A percentile compares a stretch with the other conserved stretches of the same genome.
Evolutionary conservation across 2,888 invertebrate genomes (phyloP).

Genomic region (Hipparchia sbordonii): DNA sequence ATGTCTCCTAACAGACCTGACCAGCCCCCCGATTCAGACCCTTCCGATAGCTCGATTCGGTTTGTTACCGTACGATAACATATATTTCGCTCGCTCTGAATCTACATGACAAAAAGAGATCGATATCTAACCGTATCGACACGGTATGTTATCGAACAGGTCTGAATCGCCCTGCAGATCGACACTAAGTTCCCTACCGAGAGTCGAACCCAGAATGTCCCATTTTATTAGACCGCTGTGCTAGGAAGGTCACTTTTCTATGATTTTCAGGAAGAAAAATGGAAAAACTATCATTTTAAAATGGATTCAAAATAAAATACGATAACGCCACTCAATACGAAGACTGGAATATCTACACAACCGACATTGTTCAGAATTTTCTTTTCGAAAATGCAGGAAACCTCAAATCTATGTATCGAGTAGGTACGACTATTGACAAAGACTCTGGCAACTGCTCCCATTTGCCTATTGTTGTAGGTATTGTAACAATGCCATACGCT

Average conservation of each 20-base stretch:
- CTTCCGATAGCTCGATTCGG: too few species aligned
- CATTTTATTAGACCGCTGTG: too few species aligned
- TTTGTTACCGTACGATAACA: too few species aligned
- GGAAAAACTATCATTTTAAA: neutral
- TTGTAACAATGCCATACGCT: constrained; percentile 51
- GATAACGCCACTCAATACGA: constrained; percentile 11
- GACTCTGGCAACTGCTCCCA: constrained; percentile 64
- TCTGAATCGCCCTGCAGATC: too few species aligned
- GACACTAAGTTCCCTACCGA: too few species aligned
- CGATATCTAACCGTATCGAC: too few species aligned
- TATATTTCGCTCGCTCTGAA: too few species aligned
- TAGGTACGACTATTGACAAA: constrained; percentile 56
- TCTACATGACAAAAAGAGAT: too few species aligned
- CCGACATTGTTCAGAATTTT: constrained; percentile 49
- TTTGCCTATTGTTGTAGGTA: constrained; percentile 62
- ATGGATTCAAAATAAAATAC: constrained; percentile 12
- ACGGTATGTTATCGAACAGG: too few species aligned
- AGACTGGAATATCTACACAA: constrained; percentile 39
- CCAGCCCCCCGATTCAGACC: too few species aligned
- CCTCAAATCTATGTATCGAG: constrained; percentile 68
- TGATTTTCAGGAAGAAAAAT: neutral
- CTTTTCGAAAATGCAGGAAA: constrained; percentile 60
- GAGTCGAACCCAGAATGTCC: too few species aligned
- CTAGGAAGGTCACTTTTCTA: neutral
- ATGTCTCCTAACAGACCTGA: too few species aligned